Evolutionary conservation across 2,113 vertebrate species (phyloP).

Genomic region (Sander lucioperca): DNA sequence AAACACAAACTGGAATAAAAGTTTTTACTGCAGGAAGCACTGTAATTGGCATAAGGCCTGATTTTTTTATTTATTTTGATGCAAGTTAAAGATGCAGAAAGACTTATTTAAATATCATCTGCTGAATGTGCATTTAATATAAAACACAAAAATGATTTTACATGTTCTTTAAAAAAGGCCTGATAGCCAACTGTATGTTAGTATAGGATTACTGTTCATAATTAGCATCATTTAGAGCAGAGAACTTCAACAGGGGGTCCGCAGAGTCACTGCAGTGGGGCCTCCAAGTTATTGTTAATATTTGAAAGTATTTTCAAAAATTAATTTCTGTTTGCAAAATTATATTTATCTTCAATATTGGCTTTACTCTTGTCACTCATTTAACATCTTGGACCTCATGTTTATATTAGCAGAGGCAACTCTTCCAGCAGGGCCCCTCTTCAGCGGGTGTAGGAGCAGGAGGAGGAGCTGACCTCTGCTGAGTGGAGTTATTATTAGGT

Average conservation of each 20-base stretch:
- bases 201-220: neutral
- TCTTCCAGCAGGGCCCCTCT: slow-evolving; percentile 21
- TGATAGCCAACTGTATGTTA: neutral
- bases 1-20: slow-evolving; percentile 76
- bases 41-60: slow-evolving; percentile 19
- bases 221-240: neutral
- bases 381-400: slow-evolving; percentile 8
- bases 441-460: slow-evolving; percentile 1
- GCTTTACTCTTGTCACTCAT: too few species aligned
- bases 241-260: too few species aligned
- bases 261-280: too few species aligned
- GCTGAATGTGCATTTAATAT: neutral
- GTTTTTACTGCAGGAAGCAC: slow-evolving; percentile 62
- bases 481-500: slow-evolving; percentile 61
- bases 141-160: neutral
- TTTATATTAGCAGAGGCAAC: slow-evolving; percentile 12
- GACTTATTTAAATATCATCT: neutral
- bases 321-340: too few species aligned
- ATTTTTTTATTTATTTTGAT: neutral
- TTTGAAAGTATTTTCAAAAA: too few species aligned
- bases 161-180: neutral
- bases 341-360: too few species aligned
- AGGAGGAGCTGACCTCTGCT: slow-evolving; percentile 67
- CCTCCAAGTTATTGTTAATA: too few species aligned
- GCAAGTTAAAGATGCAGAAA: slow-evolving; percentile 10